Base-by-base conservation (phyloP, 2,888 invertebrate species). In the Agrochola lychnidis region DNA sequence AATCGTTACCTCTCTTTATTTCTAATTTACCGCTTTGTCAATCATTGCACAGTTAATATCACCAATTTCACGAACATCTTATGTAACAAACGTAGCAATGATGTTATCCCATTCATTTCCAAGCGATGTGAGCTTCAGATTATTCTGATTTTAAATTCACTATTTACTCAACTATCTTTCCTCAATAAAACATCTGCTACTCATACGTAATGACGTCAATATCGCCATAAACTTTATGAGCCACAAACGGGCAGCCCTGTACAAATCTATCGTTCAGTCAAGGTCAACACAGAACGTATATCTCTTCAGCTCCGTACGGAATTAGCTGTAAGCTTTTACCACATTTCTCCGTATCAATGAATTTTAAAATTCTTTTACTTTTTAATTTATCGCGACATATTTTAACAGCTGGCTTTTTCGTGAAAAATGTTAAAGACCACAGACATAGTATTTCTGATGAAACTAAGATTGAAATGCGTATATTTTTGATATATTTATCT, bases 331-430 rank as follows among this genome's bases (percentile, higher is more conserved):
- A 75, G 70, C 70, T 74, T 66, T 75, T 75, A 42, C 57, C 74
- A n/a, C 69, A 74, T 51, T 68, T 57, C 66, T 61, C 40, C 64
- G 25, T 67, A 79, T 88, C 86, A 88, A 88, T 88, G 83, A 86
- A 77, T 87, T 74, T 73, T 53, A 66, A 73, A 66, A 75, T 71
- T 68, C 70, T 56, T 70, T 48, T 30, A 51, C 64, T 64, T 63
- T 68, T 76, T 66, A 63, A 72, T 76, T 72, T 82, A 72, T 51
- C 40, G 51, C n/a, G 59, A 76, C 72, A 73, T n/a, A 45, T 57
- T 57, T 6, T 36, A 76, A 78, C 83, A 86, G 86, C 78, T 88
- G 86, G n/a, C 40, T 78, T 56, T 72, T 22, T 73, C 22, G 9
- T 73, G 62, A 76, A 53, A 73, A 66, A 76, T 66, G 36, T 76